Base-by-base conservation (phyloP, 2,797 vertebrate genomes). In the Mastacembelus armatus region DNA sequence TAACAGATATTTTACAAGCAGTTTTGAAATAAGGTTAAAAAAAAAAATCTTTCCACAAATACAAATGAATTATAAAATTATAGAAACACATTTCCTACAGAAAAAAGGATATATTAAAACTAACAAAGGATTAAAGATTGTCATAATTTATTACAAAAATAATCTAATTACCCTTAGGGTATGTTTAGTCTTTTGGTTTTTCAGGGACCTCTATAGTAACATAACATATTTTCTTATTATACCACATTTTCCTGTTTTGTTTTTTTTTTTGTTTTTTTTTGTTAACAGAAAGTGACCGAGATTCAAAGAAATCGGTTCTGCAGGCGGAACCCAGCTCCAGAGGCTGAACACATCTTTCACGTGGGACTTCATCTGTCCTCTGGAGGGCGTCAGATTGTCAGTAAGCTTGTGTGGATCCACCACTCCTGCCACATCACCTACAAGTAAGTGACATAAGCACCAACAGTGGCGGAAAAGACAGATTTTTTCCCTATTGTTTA, bases 391-490 rank as follows among this genome's bases (percentile, higher is more conserved):
- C 96, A 98, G 89, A 93, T 90, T 56, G 98, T 96, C 89, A 98
- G 93, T 88, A 99, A 98, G 82, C 94, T 99, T 52, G 91, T 95
- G 62, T 99, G 98, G 98, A 94, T 97, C 87, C 98, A 99, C 91
- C 97, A 99, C 86, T 99, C 98, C 73, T 99, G 97, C 91, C 97
- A 98, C 84, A 93, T 96, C 83, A 96, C 94, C 39, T 96, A 97
- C 92, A 98, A 92, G 98, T 99, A 78, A 80, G 86, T 47, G 9
- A 33, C 5, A 36, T 0, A 1, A 63, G 10, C 7, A 12, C 2
- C 1, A 14, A 1, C 3, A 14, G 12, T 3, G 24, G 12, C 36
- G n/a, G 4, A 18, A 14, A n/a, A 50, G 16, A 24, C 5, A 6
- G 39, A n/a, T 3, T 2, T 14, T 14, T 3, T 0, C 2, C 1